phyloP scores from a whole-genome alignment of 2,888 invertebrate genomes.

The Tortrix viridana region DNA sequence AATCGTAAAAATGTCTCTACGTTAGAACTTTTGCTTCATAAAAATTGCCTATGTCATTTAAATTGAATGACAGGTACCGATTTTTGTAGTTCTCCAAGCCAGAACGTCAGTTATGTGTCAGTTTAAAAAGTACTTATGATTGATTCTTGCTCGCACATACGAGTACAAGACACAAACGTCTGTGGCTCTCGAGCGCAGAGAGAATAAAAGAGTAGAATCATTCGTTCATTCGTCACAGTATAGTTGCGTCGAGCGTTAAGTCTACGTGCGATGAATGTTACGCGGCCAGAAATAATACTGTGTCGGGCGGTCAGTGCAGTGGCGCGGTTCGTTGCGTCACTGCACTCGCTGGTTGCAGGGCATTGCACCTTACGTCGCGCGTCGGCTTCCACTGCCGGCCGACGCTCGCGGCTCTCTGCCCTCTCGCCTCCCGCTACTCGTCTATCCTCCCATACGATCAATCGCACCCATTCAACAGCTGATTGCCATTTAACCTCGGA shows the following conservation, averaged over 20 bases:
- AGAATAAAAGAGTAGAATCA: constrained; percentile 55
- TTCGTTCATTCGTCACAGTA: constrained; percentile 62
- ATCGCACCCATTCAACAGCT: constrained; percentile 72
- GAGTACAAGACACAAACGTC: constrained; percentile 49
- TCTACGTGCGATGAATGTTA: constrained; percentile 72
- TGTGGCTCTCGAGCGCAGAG: constrained; percentile 47
- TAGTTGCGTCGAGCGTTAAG: constrained; percentile 47
- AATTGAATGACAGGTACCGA: constrained; percentile 46
- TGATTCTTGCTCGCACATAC: constrained; percentile 47
- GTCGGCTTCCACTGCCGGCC: constrained; percentile 42
- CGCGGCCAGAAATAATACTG: constrained; percentile 72
- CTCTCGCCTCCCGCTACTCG: constrained; percentile 51
- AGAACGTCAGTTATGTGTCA: constrained; percentile 51
- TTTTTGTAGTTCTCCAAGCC: constrained; percentile 43
- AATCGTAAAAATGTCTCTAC: constrained; percentile 51
- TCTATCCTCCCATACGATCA: constrained; percentile 59
- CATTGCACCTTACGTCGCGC: constrained; percentile 73
- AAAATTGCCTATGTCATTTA: constrained; percentile 49
- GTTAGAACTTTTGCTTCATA: constrained; percentile 57
- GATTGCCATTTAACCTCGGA: constrained; percentile 61
- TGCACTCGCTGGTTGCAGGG: constrained; percentile 69
- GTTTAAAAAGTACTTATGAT: constrained; percentile 53
- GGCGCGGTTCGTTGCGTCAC: constrained; percentile 74
- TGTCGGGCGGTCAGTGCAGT: constrained; percentile 73
- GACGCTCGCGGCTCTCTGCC: constrained; percentile 47